Percentiles rank a stretch among this genome's conserved stretches.
These are phyloP conservation scores for Onthophagus sagittarius DNA, from an alignment of 2,888 invertebrate genomes.

Conservation along the genomic window DNA sequence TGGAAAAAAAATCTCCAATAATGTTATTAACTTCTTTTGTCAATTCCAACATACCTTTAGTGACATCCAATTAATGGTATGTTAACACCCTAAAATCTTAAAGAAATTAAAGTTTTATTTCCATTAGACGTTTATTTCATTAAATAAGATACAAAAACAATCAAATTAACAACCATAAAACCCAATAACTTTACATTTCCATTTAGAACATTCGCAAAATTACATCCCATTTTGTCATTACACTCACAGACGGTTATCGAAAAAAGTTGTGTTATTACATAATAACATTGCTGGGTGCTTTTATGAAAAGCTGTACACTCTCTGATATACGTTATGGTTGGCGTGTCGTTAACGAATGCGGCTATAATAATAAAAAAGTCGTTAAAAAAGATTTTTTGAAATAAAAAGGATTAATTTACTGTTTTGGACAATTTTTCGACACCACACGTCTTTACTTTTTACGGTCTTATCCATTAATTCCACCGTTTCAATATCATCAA, in stretches of 20 bases:
- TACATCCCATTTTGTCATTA: background rate
- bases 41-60: too few species aligned
- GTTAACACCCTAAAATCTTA: too few species aligned
- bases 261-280: background rate
- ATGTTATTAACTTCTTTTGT: too few species aligned
- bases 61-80: too few species aligned
- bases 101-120: too few species aligned
- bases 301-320: background rate
- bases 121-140: too few species aligned
- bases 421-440: background rate
- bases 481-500: background rate
- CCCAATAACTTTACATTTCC: background rate
- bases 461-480: background rate
- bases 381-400: background rate
- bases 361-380: background rate
- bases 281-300: background rate
- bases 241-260: background rate
- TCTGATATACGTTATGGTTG: background rate
- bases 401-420: background rate
- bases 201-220: background rate
- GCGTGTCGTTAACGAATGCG: background rate
- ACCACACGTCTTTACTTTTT: background rate
- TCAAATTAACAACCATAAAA: background rate
- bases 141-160: background rate
- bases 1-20: too few species aligned